Evolutionary conservation across 1,140 invertebrate genomes (phyloP).

Genomic region (Ericerus pela): DNA sequence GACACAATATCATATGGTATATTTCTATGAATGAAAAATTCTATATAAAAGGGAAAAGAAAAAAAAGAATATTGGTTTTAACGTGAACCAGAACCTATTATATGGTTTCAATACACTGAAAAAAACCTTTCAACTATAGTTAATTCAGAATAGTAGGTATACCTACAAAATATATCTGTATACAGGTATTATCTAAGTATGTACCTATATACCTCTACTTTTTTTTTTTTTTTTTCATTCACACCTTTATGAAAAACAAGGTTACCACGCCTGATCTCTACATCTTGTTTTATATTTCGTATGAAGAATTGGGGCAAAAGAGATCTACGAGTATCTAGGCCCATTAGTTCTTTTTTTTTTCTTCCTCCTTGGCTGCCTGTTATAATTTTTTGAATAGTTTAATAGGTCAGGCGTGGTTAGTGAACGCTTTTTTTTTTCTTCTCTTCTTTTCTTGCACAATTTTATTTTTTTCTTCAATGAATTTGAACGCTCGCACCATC

Average conservation of each 20-base stretch:
- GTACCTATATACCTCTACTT: too few species aligned
- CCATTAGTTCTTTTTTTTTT: too few species aligned
- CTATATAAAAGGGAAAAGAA: background rate
- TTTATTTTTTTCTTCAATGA: conserved; percentile 6
- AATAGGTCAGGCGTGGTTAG: conserved; percentile 10
- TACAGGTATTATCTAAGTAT: too few species aligned
- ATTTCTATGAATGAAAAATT: conserved; percentile 6
- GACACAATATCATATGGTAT: too few species aligned
- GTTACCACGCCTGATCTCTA: conserved; percentile 1
- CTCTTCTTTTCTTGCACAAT: too few species aligned
- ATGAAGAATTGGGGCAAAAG: conserved; percentile 4
- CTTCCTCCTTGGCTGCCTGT: background rate
- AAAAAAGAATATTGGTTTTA: background rate
- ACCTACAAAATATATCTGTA: too few species aligned
- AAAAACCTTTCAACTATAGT: background rate
- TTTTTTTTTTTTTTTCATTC: background rate
- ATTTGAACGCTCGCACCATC: background rate
- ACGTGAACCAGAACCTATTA: too few species aligned
- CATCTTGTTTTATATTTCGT: conserved; percentile 12
- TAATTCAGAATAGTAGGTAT: too few species aligned
- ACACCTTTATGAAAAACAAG: conserved; percentile 11
- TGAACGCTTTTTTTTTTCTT: background rate
- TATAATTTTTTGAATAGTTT: conserved; percentile 1
- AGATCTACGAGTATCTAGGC: background rate
- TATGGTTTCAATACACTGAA: background rate